phyloP scores from a whole-genome alignment of 2,888 invertebrate genomes.

The Drosophila kanekoi region DNA sequence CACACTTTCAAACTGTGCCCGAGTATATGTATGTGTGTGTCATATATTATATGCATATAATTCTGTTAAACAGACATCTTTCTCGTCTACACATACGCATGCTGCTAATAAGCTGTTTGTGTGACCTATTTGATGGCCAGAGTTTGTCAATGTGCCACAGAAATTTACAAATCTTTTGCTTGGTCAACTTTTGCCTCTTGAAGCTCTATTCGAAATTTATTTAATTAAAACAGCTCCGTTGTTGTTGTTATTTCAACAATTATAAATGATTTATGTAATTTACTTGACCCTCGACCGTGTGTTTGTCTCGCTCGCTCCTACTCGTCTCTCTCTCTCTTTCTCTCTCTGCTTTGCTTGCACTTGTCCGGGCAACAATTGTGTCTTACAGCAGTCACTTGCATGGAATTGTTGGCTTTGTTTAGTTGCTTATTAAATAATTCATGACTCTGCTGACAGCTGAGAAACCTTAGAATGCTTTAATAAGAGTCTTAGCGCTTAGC shows the following conservation, averaged over 20 bases:
- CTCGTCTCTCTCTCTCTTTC: not conserved
- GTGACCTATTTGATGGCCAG: slow-evolving; percentile 45
- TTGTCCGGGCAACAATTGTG: slow-evolving; percentile 15
- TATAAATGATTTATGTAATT: slow-evolving; percentile 78
- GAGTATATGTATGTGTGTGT: slow-evolving; percentile 14
- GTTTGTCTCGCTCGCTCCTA: slow-evolving; percentile 2
- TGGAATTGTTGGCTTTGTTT: slow-evolving; percentile 2
- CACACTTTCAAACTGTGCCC: slow-evolving; percentile 6
- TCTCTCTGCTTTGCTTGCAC: slow-evolving; percentile 7
- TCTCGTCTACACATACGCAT: slow-evolving; percentile 6
- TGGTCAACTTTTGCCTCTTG: slow-evolving; percentile 27
- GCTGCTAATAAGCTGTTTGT: slow-evolving; percentile 18
- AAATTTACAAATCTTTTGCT: slow-evolving; percentile 46
- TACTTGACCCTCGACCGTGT: slow-evolving; percentile 30
- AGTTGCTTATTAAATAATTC: slow-evolving; percentile 28
- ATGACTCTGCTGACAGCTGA: slow-evolving; percentile 4
- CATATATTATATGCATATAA: slow-evolving; percentile 35
- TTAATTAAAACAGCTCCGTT: slow-evolving; percentile 62
- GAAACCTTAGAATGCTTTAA: not conserved
- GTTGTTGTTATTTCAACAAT: slow-evolving; percentile 58
- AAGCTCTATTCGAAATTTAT: slow-evolving; percentile 44
- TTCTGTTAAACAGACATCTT: slow-evolving; percentile 50
- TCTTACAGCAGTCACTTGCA: slow-evolving; percentile 6
- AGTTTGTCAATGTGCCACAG: slow-evolving; percentile 38
- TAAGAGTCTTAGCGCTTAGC: not conserved